Percentiles rank a stretch among this genome's conserved stretches.
Evolutionary conservation across 2,888 invertebrate species (phyloP).

Genomic region (Drosophila meridionalis): DNA sequence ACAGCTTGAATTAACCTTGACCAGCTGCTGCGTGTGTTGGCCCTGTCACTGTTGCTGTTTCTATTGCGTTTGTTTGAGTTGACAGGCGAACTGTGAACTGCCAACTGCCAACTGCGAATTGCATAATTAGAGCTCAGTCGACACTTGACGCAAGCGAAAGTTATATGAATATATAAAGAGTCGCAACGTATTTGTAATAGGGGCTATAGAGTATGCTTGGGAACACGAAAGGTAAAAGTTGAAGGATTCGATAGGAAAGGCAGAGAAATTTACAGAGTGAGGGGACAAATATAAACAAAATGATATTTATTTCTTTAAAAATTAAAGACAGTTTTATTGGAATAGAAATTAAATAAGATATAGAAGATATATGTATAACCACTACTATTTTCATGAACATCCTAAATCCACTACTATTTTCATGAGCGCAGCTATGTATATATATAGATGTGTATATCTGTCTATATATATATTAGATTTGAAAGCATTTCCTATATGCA

Average conservation of each 20-base stretch:
- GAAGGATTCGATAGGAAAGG: not conserved
- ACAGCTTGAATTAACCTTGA: conserved; percentile 67
- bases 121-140: conserved; percentile 48
- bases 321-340: not conserved
- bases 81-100: conserved; percentile 39
- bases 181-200: not conserved
- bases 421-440: no score
- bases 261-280: not conserved
- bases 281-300: no score
- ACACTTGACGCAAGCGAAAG: conserved; percentile 9
- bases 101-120: conserved; percentile 18
- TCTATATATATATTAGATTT: no score
- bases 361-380: no score
- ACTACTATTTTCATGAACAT: no score
- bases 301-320: not conserved
- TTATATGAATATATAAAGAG: conserved; percentile 13
- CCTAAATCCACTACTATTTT: no score
- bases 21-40: conserved; percentile 31
- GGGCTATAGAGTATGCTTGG: not conserved
- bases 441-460: no score
- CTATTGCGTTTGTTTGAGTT: conserved; percentile 9
- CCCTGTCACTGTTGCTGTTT: not conserved
- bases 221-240: not conserved
- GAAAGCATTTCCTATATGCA: no score
- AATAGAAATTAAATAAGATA: not conserved